phyloP scores from a whole-genome alignment of 1,140 invertebrate genomes.

The Neodiprion pinetum region DNA sequence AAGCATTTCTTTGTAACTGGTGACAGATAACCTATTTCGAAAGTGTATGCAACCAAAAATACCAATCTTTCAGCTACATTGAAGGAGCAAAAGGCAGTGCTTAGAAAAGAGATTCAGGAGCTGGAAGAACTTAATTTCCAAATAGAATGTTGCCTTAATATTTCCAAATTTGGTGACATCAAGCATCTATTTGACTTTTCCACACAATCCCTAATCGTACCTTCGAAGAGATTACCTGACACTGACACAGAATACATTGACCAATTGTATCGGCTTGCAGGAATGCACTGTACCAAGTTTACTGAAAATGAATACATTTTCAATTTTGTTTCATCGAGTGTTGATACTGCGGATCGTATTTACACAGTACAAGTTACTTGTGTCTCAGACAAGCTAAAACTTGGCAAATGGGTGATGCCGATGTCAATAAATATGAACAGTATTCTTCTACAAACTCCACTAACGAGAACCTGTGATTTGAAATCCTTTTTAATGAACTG shows the following conservation, averaged over 20 bases:
- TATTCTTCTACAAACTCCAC: constrained; percentile 24
- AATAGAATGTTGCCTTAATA: constrained; percentile 23
- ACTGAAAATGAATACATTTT: constrained; percentile 29
- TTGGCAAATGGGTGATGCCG: constrained; percentile 45
- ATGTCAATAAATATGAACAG: constrained; percentile 31
- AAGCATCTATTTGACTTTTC: neutral
- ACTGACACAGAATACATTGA: constrained; percentile 20
- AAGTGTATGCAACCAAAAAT: no score
- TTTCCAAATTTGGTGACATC: constrained; percentile 12
- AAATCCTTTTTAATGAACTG: constrained; percentile 33
- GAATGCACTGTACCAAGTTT: constrained; percentile 33
- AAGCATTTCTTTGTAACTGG: no score
- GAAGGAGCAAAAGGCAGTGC: constrained; percentile 24
- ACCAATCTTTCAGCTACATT: neutral
- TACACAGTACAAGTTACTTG: constrained; percentile 33
- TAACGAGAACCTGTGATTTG: constrained; percentile 23
- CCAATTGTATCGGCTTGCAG: constrained; percentile 34
- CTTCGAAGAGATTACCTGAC: neutral
- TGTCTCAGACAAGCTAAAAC: neutral
- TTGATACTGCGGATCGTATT: neutral
- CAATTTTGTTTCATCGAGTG: constrained; percentile 23
- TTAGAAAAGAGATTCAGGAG: constrained; percentile 31
- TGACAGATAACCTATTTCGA: no score
- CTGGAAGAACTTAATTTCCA: constrained; percentile 28
- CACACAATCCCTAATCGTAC: neutral